Conservation (phyloP, 2,888 invertebrate species). For the Epinotia ramella region DNA sequence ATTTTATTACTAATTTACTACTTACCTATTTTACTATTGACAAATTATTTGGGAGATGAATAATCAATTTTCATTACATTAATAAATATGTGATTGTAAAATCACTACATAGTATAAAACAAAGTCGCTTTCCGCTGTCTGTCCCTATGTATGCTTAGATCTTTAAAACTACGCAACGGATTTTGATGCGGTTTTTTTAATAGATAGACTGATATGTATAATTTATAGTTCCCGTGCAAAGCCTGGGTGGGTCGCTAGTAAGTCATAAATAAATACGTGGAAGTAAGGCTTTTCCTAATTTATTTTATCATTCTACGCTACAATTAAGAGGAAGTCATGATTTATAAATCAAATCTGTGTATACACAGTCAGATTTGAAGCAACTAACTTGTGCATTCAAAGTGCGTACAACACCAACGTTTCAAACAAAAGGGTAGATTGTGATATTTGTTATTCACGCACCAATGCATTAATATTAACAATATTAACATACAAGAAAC, state of each 20-base stretch:
- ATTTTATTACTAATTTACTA: too few species aligned
- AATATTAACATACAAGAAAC: slow-evolving; percentile 18
- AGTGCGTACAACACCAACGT: slow-evolving; percentile 13
- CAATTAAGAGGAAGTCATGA: background rate
- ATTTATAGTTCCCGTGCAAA: too few species aligned
- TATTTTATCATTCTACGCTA: background rate
- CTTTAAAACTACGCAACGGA: too few species aligned
- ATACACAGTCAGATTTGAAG: background rate
- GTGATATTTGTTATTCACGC: slow-evolving; percentile 9
- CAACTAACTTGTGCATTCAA: slow-evolving; percentile 12
- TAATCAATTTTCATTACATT: background rate
- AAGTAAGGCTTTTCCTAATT: background rate
- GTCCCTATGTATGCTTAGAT: too few species aligned
- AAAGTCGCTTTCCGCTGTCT: too few species aligned
- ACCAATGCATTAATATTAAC: slow-evolving; percentile 8
- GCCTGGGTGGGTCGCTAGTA: too few species aligned
- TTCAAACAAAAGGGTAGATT: slow-evolving; percentile 17
- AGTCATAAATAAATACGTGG: too few species aligned
- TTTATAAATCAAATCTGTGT: too few species aligned
- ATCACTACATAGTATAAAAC: too few species aligned
- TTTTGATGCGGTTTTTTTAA: too few species aligned
- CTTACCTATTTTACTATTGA: too few species aligned
- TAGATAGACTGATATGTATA: too few species aligned
- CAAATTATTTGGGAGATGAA: background rate
- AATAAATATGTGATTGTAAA: background rate